Percentiles rank a stretch among this genome's conserved stretches.
Evolutionary conservation across 2,113 vertebrate genomes (phyloP).

Genomic region (Eira barbara): DNA sequence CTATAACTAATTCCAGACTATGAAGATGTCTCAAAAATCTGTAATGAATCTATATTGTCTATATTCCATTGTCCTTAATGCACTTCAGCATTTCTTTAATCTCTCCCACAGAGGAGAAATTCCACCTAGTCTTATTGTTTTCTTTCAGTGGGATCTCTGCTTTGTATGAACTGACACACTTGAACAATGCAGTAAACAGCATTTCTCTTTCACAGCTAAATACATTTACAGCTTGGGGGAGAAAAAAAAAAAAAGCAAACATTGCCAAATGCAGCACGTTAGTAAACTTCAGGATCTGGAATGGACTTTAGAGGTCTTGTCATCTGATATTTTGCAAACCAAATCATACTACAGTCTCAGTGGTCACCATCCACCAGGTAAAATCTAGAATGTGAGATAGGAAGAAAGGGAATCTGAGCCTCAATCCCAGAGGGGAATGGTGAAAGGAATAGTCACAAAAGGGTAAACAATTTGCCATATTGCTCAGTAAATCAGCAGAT

Average conservation of each 20-base stretch:
- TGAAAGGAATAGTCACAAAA: not conserved
- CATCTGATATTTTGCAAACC: conserved; percentile 2
- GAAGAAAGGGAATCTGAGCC: not conserved
- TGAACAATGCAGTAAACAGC: not conserved
- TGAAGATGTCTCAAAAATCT: not conserved
- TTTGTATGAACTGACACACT: not conserved
- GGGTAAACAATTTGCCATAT: not conserved
- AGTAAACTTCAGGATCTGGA: not conserved
- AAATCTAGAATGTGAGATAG: not conserved
- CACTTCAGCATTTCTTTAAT: not conserved
- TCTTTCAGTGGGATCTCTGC: not conserved
- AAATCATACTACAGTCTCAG: too few relatives aligned
- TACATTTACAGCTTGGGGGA: not conserved
- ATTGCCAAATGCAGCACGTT: not conserved
- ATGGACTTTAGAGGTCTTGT: not conserved
- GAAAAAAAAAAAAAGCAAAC: not conserved
- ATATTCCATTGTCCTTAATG: not conserved
- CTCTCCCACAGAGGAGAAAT: not conserved
- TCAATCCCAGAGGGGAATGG: not conserved
- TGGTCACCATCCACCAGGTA: not conserved
- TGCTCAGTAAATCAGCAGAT: not conserved
- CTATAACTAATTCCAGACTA: not conserved
- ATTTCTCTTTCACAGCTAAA: conserved; percentile 27
- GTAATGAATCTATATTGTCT: not conserved
- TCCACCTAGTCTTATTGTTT: not conserved